These are phyloP conservation scores for Eilema caniola DNA, from an alignment of 2,888 invertebrate species.

Conservation along the genomic window DNA sequence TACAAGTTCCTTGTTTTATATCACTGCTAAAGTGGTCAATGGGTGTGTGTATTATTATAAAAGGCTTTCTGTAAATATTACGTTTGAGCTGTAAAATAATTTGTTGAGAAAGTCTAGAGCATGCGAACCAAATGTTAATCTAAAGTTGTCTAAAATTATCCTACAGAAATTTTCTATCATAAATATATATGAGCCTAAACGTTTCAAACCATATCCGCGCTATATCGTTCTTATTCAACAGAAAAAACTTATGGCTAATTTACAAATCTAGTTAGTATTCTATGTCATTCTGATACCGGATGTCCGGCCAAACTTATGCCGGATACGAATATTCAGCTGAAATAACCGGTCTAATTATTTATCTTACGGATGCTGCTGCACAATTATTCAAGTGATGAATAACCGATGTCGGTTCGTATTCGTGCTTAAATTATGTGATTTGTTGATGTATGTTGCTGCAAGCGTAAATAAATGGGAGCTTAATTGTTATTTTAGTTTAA, in stretches of 20 bases:
- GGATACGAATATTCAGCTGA: constrained; percentile 40
- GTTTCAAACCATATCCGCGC: not conserved
- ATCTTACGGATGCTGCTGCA: constrained; percentile 21
- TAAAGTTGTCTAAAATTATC: no score
- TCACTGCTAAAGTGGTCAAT: no score
- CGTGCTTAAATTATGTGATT: not conserved
- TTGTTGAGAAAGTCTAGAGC: no score
- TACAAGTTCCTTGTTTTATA: no score
- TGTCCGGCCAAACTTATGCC: constrained; percentile 44
- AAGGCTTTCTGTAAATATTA: no score
- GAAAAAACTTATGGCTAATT: constrained; percentile 14
- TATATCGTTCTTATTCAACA: no score
- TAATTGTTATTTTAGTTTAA: not conserved
- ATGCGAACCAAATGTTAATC: no score
- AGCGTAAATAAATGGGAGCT: not conserved
- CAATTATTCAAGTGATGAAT: constrained; percentile 5
- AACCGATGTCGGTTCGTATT: not conserved
- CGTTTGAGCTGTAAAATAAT: no score
- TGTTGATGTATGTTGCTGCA: not conserved
- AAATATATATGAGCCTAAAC: no score
- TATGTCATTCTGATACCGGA: constrained; percentile 39
- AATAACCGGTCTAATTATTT: constrained; percentile 42
- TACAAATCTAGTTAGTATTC: constrained; percentile 34
- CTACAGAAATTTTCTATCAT: no score
- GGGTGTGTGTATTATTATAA: no score